Base-by-base conservation (phyloP, 2,888 invertebrate genomes). In the Teinopalpus imperialis region DNA sequence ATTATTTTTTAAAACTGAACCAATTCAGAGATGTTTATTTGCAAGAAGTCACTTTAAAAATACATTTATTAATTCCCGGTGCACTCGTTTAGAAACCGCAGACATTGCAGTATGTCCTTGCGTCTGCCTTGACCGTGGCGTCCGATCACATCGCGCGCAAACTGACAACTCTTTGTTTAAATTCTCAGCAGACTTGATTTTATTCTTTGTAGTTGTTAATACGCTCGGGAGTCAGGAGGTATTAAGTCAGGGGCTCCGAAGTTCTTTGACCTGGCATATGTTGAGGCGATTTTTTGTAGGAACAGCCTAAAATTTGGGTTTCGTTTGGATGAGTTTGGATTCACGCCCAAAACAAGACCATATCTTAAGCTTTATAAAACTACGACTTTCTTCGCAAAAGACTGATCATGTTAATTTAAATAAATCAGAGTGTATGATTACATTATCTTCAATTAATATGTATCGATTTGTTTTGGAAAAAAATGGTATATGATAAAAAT, bases 121-220 rank as follows among this genome's bases (percentile, higher is more conserved):
- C 74, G 61, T 48, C 71, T 51, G 77, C 77, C 78, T 81, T 81
- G 80, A 74, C 81, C 69, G 70, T 75, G 73, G 65, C 77, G 77
- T 74, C 71, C 74, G 73, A 63, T 64, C 66, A 71, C 74, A 66
- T 64, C 74, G 76, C 66, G 57, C 63, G 62, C 59, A 58, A 53
- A 66, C 69, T 69, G 66, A 67, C 75, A 66, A 74, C 67, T 75
- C 85, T 83, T 85, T 83, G 85, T 83, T 75, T 74, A 71, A 79
- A 69, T 65, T 69, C 67, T 69, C 69, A 66, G 69, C 69, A 53
- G 58, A 60, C 51, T 61, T 35, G 14, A 24, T 52, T 61, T 54
- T 59, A 56, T 66, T 72, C 78, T 78, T 77, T 75, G 66, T 75
- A 67, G 61, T 74, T 73, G 69, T 76, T 74, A 76, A 68, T 70